Evolutionary conservation across 1,140 invertebrate species (phyloP).

Genomic region (Polypedilum vanderplanki): DNA sequence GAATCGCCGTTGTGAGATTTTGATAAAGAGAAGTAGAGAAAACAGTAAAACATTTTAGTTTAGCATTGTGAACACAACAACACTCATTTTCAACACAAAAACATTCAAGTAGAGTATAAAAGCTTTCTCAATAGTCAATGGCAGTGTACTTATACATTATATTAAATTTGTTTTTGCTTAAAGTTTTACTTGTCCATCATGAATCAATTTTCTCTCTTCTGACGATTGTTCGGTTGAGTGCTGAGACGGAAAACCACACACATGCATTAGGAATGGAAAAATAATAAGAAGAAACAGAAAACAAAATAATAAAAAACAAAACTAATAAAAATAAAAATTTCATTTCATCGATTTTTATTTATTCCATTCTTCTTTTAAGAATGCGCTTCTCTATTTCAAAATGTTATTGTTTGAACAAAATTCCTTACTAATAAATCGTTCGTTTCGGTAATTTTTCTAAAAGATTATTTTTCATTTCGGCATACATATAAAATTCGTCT

Average conservation of each 20-base stretch:
- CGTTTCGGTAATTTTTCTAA: constrained; percentile 6
- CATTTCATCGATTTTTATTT: constrained; percentile 12
- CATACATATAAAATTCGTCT: too few species aligned
- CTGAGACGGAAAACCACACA: not conserved
- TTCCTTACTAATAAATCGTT: not conserved
- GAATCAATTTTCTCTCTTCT: not conserved
- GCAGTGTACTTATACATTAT: constrained; percentile 6
- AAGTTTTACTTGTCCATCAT: not conserved
- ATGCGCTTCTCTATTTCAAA: too few species aligned
- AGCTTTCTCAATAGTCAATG: not conserved
- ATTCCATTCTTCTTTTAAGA: not conserved
- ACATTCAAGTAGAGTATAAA: not conserved
- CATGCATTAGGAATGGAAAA: not conserved
- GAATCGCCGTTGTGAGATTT: too few species aligned
- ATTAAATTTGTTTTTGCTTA: not conserved
- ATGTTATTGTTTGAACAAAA: too few species aligned
- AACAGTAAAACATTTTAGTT: too few species aligned
- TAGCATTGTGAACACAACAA: too few species aligned
- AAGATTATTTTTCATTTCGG: not conserved
- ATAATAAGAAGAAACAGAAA: not conserved
- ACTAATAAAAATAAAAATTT: not conserved
- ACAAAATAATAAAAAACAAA: not conserved
- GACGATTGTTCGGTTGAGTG: too few species aligned
- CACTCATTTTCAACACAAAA: too few species aligned
- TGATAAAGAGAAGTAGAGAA: too few species aligned